phyloP scores from a whole-genome alignment of 2,113 vertebrate species.

The Columba janthina region DNA sequence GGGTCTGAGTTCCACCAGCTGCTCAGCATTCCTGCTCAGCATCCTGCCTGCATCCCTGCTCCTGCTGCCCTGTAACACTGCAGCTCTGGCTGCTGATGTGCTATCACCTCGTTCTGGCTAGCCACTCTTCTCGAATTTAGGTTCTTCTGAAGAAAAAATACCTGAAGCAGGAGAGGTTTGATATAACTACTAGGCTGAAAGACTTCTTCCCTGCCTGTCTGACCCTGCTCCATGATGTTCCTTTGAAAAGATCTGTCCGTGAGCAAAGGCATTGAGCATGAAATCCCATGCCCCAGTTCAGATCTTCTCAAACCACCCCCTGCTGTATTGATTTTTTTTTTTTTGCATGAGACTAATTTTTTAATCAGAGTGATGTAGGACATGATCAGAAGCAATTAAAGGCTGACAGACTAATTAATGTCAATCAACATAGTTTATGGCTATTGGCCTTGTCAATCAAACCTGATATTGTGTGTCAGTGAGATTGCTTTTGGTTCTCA shows the following conservation, averaged over 20 bases:
- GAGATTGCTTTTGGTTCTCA: background rate
- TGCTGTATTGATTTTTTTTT: background rate
- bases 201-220: background rate
- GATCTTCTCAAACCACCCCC: background rate
- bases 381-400: constrained; percentile 56
- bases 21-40: background rate
- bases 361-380: constrained; percentile 44
- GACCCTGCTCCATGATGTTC: background rate
- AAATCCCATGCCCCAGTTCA: background rate
- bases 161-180: background rate
- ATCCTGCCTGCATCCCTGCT: background rate
- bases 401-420: constrained; percentile 34
- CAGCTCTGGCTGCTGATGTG: background rate
- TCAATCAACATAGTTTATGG: constrained; percentile 35
- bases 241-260: background rate
- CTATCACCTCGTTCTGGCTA: background rate
- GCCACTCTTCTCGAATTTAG: background rate
- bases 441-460: constrained; percentile 40
- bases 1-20: background rate
- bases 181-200: background rate
- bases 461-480: background rate
- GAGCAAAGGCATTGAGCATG: rapidly evolving
- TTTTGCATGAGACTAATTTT: background rate
- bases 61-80: rapidly evolving
- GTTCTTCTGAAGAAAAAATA: background rate